Conservation (phyloP, 1,140 invertebrate genomes). For the Steinernema feltiae region DNA sequence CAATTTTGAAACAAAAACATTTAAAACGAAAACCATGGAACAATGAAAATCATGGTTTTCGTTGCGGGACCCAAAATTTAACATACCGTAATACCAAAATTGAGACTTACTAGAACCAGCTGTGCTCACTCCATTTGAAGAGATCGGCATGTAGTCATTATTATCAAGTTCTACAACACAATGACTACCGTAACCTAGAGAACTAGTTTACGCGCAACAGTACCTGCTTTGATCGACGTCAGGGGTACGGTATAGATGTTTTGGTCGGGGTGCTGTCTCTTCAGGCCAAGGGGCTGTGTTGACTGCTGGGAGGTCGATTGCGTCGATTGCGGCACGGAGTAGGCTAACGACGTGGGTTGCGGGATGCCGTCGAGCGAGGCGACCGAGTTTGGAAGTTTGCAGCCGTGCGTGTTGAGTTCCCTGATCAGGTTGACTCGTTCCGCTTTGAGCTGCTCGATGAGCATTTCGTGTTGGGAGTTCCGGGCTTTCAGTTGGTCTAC, state of each 20-base stretch:
- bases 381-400: not conserved
- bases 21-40: not conserved
- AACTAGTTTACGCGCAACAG: not conserved
- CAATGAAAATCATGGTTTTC: not conserved
- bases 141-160: not conserved
- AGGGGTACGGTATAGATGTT: constrained; percentile 4
- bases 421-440: not conserved
- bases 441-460: not conserved
- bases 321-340: too few relatives aligned
- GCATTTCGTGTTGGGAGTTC: not conserved
- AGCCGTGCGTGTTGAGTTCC: not conserved
- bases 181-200: not conserved
- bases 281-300: not conserved
- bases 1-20: too few relatives aligned
- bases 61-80: too few relatives aligned
- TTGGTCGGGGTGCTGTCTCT: not conserved
- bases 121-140: not conserved
- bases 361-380: not conserved
- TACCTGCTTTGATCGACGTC: constrained; percentile 8
- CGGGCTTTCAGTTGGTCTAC: not conserved
- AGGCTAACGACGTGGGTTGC: not conserved
- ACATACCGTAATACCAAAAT: too few relatives aligned
- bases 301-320: constrained; percentile 6
- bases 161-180: not conserved
- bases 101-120: constrained; percentile 2